Conservation (phyloP, 2,888 invertebrate genomes). For the Meteorus cinctellus region DNA sequence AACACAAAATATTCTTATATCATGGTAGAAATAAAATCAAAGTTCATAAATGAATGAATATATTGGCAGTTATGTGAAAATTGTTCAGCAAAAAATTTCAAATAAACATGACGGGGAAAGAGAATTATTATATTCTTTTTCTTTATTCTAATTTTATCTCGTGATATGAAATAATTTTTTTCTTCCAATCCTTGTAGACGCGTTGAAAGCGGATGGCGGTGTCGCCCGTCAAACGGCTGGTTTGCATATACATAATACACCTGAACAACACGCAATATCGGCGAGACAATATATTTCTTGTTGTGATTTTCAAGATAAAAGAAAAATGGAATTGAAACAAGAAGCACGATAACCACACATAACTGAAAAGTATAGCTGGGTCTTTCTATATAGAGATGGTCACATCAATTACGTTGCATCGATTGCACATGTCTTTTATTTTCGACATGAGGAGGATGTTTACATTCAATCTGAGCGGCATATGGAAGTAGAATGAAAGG, state of each 20-base stretch:
- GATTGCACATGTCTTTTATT: slow-evolving; percentile 21
- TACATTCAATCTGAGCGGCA: neutral
- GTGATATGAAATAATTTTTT: neutral
- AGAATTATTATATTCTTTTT: neutral
- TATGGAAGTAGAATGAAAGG: neutral
- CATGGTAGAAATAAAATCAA: too few relatives aligned
- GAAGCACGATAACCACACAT: neutral
- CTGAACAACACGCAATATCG: slow-evolving; percentile 49
- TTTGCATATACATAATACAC: slow-evolving; percentile 17
- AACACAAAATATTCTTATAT: neutral
- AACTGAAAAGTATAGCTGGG: neutral
- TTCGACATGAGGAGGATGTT: slow-evolving; percentile 23
- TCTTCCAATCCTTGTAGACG: neutral
- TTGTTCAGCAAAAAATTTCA: neutral
- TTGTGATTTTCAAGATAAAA: slow-evolving; percentile 22
- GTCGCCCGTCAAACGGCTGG: slow-evolving; percentile 43
- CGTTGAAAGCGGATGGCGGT: neutral
- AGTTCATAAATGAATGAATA: too few relatives aligned
- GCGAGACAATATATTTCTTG: slow-evolving; percentile 46
- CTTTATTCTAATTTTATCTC: neutral
- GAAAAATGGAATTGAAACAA: neutral
- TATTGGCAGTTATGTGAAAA: too few relatives aligned
- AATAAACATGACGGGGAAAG: neutral
- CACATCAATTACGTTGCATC: slow-evolving; percentile 24
- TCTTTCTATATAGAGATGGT: neutral